Evolutionary conservation across 2,888 invertebrate species (phyloP).

Genomic region (Metopia argyrocephala): DNA sequence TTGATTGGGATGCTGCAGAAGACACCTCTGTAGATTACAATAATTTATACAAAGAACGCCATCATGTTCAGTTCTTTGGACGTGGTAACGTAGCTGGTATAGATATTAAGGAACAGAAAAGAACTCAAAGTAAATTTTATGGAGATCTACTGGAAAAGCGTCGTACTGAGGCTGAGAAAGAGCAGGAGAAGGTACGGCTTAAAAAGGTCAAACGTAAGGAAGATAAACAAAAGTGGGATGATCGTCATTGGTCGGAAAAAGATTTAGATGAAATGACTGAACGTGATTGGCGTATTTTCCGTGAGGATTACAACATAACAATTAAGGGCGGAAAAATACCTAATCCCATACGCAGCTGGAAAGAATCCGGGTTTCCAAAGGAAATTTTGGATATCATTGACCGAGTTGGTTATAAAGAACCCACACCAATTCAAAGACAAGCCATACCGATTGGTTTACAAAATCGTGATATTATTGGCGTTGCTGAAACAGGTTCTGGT

Average conservation of each 20-base stretch:
- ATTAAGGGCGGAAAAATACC: constrained; percentile 98
- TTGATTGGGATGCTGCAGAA: constrained; percentile 99
- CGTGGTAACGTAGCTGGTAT: constrained; percentile 96
- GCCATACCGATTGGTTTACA: constrained; percentile 99
- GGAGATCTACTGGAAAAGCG: constrained; percentile 96
- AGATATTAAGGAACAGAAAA: constrained; percentile 96
- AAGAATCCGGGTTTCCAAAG: constrained; percentile 92
- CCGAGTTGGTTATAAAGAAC: constrained; percentile 97
- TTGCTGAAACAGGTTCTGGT: constrained; percentile 99
- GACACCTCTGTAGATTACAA: constrained; percentile 99
- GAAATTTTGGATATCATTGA: constrained; percentile 96
- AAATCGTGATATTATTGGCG: constrained; percentile 98
- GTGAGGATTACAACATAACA: constrained; percentile 99
- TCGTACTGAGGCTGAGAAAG: constrained; percentile 96
- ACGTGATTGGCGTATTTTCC: constrained; percentile 99
- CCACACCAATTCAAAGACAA: constrained; percentile 99
- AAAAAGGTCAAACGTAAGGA: constrained; percentile 96
- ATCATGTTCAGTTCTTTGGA: constrained; percentile 98
- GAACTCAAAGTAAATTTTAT: constrained; percentile 98
- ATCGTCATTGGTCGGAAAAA: constrained; percentile 99
- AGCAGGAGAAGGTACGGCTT: constrained; percentile 94
- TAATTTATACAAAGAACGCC: constrained; percentile 95
- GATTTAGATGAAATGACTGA: constrained; percentile 97
- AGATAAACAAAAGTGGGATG: constrained; percentile 99
- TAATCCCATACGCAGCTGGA: constrained; percentile 96